Percentiles rank a stretch among this genome's conserved stretches.
These are phyloP conservation scores for Mythimna pallens DNA, from an alignment of 2,888 invertebrate species.

Conservation along the genomic window DNA sequence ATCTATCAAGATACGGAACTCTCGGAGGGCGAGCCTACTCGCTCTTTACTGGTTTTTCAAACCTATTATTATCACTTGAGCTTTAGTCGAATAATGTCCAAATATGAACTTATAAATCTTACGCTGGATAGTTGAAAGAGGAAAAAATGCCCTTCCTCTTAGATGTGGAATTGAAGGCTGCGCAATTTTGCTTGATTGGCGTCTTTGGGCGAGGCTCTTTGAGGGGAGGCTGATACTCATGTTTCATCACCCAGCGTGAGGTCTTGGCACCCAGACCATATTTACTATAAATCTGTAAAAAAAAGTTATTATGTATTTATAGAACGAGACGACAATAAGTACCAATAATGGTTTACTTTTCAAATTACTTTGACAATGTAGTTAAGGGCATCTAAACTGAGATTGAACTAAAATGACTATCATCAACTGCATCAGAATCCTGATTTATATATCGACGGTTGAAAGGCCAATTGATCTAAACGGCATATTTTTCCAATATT, in stretches of 20 bases:
- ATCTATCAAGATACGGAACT: no score
- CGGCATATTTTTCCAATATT: no score
- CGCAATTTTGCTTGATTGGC: conserved; percentile 77
- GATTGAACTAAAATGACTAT: no score
- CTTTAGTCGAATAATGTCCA: neutral
- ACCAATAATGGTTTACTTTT: neutral
- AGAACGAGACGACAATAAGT: neutral
- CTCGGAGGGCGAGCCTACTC: no score
- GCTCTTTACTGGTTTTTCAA: no score
- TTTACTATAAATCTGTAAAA: conserved; percentile 80
- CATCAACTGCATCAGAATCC: no score
- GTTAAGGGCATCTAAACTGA: no score
- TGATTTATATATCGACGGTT: no score
- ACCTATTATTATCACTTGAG: no score
- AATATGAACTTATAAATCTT: conserved; percentile 62
- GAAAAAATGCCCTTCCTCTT: conserved; percentile 80
- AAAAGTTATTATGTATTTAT: neutral
- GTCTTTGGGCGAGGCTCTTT: conserved; percentile 67
- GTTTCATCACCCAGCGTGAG: conserved; percentile 80
- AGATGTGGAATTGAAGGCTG: conserved; percentile 85
- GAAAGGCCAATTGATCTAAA: no score
- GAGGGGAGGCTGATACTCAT: conserved; percentile 85
- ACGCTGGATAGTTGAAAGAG: conserved; percentile 80
- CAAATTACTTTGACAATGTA: no score
- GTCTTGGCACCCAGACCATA: conserved; percentile 78